These are phyloP conservation scores for Scaptomyza cyrtandrae DNA, from an alignment of 2,888 invertebrate genomes.

Conservation along the genomic window DNA sequence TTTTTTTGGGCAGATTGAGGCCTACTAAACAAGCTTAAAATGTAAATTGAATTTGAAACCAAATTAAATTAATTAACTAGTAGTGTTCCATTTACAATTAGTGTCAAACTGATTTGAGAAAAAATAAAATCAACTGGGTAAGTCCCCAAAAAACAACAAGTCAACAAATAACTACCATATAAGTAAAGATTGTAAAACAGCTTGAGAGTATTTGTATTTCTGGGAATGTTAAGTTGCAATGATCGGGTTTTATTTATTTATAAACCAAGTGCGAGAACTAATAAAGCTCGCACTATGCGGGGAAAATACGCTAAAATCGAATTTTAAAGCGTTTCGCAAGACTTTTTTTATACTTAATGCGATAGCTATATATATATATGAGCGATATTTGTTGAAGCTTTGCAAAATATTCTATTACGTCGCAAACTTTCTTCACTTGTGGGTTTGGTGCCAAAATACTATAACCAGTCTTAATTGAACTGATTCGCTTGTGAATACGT, in stretches of 20 bases:
- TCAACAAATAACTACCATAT: neutral
- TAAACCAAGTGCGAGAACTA: constrained; percentile 7
- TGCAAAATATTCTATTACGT: constrained; percentile 46
- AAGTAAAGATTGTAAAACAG: constrained; percentile 1
- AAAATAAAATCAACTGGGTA: constrained; percentile 1
- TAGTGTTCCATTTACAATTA: constrained; percentile 29
- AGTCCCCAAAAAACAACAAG: constrained; percentile 10
- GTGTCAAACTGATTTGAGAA: constrained; percentile 11
- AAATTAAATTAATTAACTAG: constrained; percentile 9
- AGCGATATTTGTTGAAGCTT: too few relatives aligned
- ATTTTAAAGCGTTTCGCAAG: neutral
- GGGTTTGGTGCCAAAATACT: constrained; percentile 1
- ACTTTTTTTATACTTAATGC: neutral
- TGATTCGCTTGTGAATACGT: constrained; percentile 51
- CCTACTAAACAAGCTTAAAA: constrained; percentile 4
- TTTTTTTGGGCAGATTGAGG: constrained; percentile 16
- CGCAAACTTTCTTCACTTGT: constrained; percentile 17
- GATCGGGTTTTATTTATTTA: constrained; percentile 19
- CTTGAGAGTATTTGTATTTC: neutral
- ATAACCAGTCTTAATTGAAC: constrained; percentile 68
- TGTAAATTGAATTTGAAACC: constrained; percentile 35
- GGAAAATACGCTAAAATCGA: constrained; percentile 20
- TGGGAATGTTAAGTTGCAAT: neutral
- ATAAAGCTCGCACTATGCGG: constrained; percentile 1
- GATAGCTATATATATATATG: too few relatives aligned